Evolutionary conservation across 2,888 invertebrate genomes (phyloP).

Genomic region (Pristionchus maxplancki): DNA sequence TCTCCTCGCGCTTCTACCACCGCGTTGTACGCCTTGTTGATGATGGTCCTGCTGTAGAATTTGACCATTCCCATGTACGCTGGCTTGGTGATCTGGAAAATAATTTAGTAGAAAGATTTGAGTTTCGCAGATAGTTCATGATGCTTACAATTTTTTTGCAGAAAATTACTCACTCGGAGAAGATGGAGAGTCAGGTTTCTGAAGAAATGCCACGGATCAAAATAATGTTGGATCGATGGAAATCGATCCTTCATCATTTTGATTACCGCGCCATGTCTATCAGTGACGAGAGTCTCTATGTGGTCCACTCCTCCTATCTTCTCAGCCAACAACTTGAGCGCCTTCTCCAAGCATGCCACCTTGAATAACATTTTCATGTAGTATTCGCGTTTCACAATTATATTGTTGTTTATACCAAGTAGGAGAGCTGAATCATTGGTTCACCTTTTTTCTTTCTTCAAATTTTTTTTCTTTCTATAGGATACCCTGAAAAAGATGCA

Average conservation of each 20-base stretch:
- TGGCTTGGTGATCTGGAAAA: background rate
- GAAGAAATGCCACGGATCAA: conserved; percentile 16
- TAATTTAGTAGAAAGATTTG: background rate
- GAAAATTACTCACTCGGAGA: background rate
- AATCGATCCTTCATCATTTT: background rate
- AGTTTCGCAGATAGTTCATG: too few species aligned
- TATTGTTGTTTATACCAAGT: too few species aligned
- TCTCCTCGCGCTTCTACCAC: background rate
- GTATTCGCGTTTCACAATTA: background rate
- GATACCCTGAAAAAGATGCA: too few species aligned
- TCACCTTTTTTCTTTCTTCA: background rate
- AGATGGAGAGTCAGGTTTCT: background rate
- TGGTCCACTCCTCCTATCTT: background rate
- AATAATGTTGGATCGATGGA: background rate
- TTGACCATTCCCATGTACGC: background rate
- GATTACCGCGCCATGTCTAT: background rate
- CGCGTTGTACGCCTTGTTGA: conserved; percentile 15
- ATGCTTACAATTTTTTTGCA: too few species aligned
- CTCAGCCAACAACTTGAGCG: background rate
- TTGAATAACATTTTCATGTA: background rate
- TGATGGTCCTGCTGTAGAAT: background rate
- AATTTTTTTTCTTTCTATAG: too few species aligned
- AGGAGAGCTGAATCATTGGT: too few species aligned
- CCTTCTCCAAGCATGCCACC: background rate
- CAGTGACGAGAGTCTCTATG: background rate